Base-by-base conservation (phyloP, 2,888 invertebrate genomes). In the Troides oblongomaculatus region DNA sequence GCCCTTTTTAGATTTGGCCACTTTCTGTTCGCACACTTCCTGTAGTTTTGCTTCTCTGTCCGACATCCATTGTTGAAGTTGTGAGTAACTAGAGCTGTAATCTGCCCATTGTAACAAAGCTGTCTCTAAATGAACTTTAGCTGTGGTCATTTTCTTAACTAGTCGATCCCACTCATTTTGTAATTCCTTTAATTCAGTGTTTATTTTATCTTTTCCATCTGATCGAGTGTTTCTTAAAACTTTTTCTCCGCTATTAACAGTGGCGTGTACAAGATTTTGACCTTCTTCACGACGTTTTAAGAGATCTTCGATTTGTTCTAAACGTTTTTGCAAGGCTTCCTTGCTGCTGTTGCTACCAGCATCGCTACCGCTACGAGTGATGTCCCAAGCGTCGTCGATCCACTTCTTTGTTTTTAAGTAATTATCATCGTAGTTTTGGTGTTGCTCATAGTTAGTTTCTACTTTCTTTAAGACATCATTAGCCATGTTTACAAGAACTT, bases 101-200 rank as follows among this genome's bases (percentile, higher is more conserved):
- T 98, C 98, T 10, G 98, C 97, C 98, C 98, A 99, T 94, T 99
- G 98, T 58, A 98, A 92, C 18, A 98, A 91, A 76, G 96, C 96
- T 0, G 97, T 97, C 87, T 99, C 98, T 56, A 99, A 88, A 78
- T 97, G 96, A 18, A 97, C 97, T 87, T 98, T 98, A 0, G 97
- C 96, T 0, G 97, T 97, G 0, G 97, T 96, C 94, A 98, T 96
- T 86, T 97, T 98, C 88, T 97, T 97, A 0, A 97, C 96, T 17
- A 98, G 92, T 72, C 97, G 94, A 81, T 98, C 97, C 98, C 98
- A 98, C 79, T 98, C 98, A 71, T 94, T 96, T 89, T 98, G 97
- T 46, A 99, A 93, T 80, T 97, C 97, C 84, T 97, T 97, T 74
- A 98, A 93, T 87, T 98, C 97, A 36, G 94, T 94, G 77, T 97